Percentiles rank a stretch among this genome's conserved stretches.
Evolutionary conservation across 2,113 vertebrate species (phyloP).

Genomic region (Athene cunicularia): DNA sequence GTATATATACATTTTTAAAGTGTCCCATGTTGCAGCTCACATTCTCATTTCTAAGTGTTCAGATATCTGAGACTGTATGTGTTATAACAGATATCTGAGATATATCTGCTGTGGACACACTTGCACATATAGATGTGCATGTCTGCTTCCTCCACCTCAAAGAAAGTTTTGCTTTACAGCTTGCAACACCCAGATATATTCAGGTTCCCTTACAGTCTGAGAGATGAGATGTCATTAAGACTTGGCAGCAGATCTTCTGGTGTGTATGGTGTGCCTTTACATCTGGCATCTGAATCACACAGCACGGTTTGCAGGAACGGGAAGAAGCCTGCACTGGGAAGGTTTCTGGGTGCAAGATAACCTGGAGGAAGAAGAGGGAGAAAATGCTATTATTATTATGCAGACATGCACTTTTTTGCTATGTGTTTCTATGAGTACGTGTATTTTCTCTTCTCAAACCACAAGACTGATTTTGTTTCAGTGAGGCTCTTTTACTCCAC

Average conservation of each 20-base stretch:
- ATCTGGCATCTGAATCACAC: slow-evolving; percentile 88
- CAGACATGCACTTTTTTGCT: neutral
- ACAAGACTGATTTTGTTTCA: neutral
- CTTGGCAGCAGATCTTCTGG: slow-evolving; percentile 74
- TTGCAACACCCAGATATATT: neutral
- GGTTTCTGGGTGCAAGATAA: slow-evolving; percentile 89
- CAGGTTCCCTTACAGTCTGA: slow-evolving; percentile 52
- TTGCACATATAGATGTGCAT: neutral
- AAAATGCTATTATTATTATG: neutral
- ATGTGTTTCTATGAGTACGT: neutral
- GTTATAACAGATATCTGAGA: neutral
- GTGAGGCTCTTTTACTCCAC: neutral
- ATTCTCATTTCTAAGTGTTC: neutral
- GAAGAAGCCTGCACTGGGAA: slow-evolving; percentile 92
- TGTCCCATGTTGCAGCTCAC: neutral
- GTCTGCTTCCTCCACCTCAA: neutral
- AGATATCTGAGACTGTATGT: neutral
- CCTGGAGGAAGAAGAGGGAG: slow-evolving; percentile 73
- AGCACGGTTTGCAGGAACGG: slow-evolving; percentile 93
- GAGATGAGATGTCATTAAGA: slow-evolving; percentile 18
- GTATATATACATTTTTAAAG: neutral
- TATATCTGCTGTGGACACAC: too few species aligned
- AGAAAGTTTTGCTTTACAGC: neutral
- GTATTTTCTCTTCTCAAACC: neutral
- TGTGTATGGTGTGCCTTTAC: slow-evolving; percentile 78